phyloP scores from a whole-genome alignment of 2,113 vertebrate species.

The Solea solea region DNA sequence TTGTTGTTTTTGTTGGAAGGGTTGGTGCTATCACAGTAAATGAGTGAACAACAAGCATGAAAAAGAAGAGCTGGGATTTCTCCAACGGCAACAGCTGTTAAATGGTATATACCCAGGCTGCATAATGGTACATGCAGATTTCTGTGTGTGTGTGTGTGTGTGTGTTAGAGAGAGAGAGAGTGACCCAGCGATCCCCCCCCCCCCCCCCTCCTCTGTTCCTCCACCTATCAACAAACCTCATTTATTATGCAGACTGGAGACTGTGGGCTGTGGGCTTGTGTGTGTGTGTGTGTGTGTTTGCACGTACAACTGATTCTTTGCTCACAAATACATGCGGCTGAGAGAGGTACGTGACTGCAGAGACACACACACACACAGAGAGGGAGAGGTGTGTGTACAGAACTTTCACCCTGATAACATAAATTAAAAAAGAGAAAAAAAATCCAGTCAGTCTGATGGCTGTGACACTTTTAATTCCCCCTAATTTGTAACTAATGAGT shows the following conservation, averaged over 20 bases:
- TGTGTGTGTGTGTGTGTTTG: slow-evolving; percentile 40
- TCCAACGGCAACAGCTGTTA: slow-evolving; percentile 68
- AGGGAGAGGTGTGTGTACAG: background rate
- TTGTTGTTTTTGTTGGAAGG: too few relatives aligned
- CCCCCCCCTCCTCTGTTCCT: slow-evolving; percentile 51
- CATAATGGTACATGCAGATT: slow-evolving; percentile 48
- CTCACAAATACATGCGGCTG: slow-evolving; percentile 19
- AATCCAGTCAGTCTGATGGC: slow-evolving; percentile 1
- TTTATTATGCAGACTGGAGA: slow-evolving; percentile 80
- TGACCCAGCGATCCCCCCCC: background rate
- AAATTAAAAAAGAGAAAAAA: slow-evolving; percentile 7
- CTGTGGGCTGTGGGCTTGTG: slow-evolving; percentile 48
- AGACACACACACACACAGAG: slow-evolving; percentile 8
- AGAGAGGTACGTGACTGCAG: slow-evolving; percentile 18
- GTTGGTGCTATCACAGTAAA: too few relatives aligned
- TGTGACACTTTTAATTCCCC: slow-evolving; percentile 15
- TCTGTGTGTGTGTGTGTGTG: slow-evolving; percentile 34
- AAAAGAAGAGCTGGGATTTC: slow-evolving; percentile 71
- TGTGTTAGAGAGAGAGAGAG: slow-evolving; percentile 13
- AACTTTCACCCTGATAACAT: slow-evolving; percentile 27
- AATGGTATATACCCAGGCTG: slow-evolving; percentile 60
- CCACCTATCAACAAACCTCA: slow-evolving; percentile 74
- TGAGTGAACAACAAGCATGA: slow-evolving; percentile 53
- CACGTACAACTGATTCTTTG: slow-evolving; percentile 48
- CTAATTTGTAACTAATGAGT: background rate